These are phyloP conservation scores for Datnioides undecimradiatus DNA, from an alignment of 2,113 vertebrate species.

Conservation along the genomic window DNA sequence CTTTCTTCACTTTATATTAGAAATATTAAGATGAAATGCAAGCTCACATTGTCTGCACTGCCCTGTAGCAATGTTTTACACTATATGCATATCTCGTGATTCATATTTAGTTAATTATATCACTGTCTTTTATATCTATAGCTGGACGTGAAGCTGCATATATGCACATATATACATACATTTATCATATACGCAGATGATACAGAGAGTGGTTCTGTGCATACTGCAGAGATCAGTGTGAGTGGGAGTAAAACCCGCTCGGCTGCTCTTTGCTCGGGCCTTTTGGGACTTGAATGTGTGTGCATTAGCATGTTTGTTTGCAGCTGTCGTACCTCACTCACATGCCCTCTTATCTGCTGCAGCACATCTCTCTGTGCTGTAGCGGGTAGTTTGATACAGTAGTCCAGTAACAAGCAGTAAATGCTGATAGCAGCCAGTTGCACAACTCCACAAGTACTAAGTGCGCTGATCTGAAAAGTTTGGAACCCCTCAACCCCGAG, in stretches of 20 bases:
- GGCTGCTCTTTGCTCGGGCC: conserved; percentile 18
- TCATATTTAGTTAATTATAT: no score
- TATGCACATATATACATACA: no score
- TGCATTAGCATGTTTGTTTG: conserved; percentile 20
- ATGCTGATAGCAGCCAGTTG: conserved; percentile 30
- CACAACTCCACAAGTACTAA: conserved; percentile 1
- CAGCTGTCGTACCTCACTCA: conserved; percentile 16
- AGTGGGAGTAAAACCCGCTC: neutral
- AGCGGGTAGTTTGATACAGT: conserved; percentile 12
- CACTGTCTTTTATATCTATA: no score
- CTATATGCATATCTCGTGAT: no score
- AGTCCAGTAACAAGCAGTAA: conserved; percentile 17
- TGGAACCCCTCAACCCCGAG: neutral
- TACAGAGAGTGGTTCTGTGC: neutral
- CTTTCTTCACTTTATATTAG: no score
- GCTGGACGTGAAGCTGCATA: no score
- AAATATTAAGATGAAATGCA: no score
- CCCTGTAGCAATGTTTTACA: no score
- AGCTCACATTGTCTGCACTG: no score
- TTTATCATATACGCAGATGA: neutral
- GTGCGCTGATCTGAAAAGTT: conserved; percentile 6
- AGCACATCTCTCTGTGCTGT: neutral
- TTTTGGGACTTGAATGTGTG: conserved; percentile 13
- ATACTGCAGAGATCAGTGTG: conserved; percentile 9
- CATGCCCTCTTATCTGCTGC: conserved; percentile 34